Base-by-base conservation (phyloP, 2,113 vertebrate species). In the Scolopax mira region DNA sequence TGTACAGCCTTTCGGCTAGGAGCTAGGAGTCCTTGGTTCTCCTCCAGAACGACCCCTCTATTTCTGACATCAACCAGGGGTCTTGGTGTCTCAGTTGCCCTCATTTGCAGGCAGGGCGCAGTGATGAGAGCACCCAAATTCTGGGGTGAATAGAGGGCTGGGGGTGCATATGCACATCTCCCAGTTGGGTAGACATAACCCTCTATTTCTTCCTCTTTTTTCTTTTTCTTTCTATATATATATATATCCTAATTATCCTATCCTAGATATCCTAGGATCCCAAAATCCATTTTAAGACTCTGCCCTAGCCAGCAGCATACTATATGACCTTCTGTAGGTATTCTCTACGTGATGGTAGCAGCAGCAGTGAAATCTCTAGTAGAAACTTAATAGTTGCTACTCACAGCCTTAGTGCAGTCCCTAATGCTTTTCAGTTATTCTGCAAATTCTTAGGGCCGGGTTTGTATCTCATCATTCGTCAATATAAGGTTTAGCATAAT, bases 51-150 rank as follows among this genome's bases (percentile, higher is more conserved):
- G 8, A 23, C 62, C 15, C 9, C 9, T 52, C 28, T 49, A 79
- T 60, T 33, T 18, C 31, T 73, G 30, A 39, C 2, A 1, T 23
- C 1, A 61, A 37, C 35, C 30, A 51, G 9, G 9, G 16, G 10
- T 33, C 23, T 18, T n/a, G 24, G 21, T 55, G 18, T 35, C 57
- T n/a, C 0, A 0, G 4, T 46, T 89, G 17, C 18, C 5, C 35
- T 39, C 16, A n/a, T 27, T 66, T 12, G 4, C 14, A 39, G 42
- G 24, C 42, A 51, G 4, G 1, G 4, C 0, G 0, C 48, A 55
- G 48, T n/a, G 57, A 28, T 1, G 24, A 27, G 27, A 61, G 18
- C 13, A 69, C 8, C 13, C 42, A 23, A 37, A 49, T 49, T 65
- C 0, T 1, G 6, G 46, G 72, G 30, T 0, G 2, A 90, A 23